phyloP scores from a whole-genome alignment of 64 coral and sea anemone species.

The Pocillopora damicornis region DNA sequence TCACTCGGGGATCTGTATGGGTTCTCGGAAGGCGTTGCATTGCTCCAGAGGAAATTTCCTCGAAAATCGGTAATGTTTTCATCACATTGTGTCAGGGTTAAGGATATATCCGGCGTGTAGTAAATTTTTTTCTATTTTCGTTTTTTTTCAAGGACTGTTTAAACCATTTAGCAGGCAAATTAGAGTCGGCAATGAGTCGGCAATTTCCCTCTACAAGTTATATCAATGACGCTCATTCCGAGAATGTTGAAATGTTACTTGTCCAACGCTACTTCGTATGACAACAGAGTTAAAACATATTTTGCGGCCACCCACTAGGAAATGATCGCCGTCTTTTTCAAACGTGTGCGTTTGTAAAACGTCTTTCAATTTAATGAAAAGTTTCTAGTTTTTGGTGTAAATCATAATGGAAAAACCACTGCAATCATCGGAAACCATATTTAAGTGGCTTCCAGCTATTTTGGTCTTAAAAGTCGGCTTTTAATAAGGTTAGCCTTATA shows the following conservation, averaged over 20 bases:
- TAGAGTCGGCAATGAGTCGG: background rate
- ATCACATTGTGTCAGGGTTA: background rate
- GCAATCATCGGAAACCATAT: background rate
- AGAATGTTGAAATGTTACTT: background rate
- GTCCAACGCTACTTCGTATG: background rate
- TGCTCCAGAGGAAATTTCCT: background rate
- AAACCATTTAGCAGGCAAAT: background rate
- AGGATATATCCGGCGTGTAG: background rate
- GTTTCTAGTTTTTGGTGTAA: background rate
- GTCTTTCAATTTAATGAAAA: background rate
- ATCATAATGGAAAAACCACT: background rate
- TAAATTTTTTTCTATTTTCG: background rate
- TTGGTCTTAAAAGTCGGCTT: background rate
- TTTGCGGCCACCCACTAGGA: conserved; percentile 21
- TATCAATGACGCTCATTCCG: conserved; percentile 6
- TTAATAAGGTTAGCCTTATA: conserved; percentile 20
- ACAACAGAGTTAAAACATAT: background rate
- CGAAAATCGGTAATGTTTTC: background rate
- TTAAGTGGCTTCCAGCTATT: no score
- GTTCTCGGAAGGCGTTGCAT: background rate
- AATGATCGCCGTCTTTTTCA: background rate
- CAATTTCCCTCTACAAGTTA: background rate
- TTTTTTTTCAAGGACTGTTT: background rate
- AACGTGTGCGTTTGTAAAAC: background rate
- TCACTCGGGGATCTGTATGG: background rate